A percentile compares a stretch with the other conserved stretches of the same genome.
Evolutionary conservation across 2,888 invertebrate genomes (phyloP).

Genomic region (Xestoiulus laeticollis): DNA sequence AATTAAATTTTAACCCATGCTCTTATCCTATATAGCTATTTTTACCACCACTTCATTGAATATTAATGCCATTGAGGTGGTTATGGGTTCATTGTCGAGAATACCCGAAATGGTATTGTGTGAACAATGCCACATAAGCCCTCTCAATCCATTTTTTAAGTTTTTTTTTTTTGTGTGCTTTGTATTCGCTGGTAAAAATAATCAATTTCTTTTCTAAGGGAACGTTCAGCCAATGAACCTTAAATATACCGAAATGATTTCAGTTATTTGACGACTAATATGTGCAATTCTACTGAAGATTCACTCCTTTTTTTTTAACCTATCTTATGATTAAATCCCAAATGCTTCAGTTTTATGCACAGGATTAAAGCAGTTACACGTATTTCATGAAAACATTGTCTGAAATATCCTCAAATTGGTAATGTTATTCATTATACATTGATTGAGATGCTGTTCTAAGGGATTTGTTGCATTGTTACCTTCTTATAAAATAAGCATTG

Average conservation of each 20-base stretch:
- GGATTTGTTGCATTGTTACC: no score
- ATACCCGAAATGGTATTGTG: not conserved
- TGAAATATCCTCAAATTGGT: no score
- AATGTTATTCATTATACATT: no score
- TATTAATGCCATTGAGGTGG: conserved; percentile 34
- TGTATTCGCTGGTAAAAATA: not conserved
- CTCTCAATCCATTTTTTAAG: conserved; percentile 24
- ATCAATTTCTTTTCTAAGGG: not conserved
- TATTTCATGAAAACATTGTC: no score
- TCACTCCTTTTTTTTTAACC: not conserved
- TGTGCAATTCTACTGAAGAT: not conserved
- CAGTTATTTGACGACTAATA: not conserved
- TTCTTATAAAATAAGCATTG: no score
- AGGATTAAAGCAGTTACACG: no score
- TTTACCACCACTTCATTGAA: conserved; percentile 41
- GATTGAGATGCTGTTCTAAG: no score
- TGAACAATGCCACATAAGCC: conserved; percentile 40
- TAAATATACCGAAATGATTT: not conserved
- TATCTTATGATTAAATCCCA: not conserved
- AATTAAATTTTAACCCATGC: conserved; percentile 41
- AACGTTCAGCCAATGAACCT: conserved; percentile 29
- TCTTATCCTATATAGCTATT: conserved; percentile 36
- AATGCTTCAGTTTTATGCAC: not conserved
- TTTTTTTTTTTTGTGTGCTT: conserved; percentile 4
- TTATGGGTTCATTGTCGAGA: conserved; percentile 34